Conservation (phyloP, 2,797 vertebrate genomes). For the Antennarius maculatus region DNA sequence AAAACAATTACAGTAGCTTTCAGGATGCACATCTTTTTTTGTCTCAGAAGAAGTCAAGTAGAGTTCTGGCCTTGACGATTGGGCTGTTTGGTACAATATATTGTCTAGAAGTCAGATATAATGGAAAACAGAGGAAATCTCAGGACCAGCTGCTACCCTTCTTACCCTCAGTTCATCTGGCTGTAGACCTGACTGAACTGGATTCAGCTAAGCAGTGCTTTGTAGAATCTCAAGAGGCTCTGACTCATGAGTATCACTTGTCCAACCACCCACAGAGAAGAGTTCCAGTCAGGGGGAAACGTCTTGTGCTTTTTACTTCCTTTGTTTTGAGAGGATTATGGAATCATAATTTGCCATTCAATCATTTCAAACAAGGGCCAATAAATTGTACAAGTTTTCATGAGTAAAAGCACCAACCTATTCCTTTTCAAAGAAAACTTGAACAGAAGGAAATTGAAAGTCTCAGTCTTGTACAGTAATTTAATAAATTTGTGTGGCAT, state of each 20-base stretch:
- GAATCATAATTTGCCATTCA: background rate
- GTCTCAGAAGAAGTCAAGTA: constrained; percentile 32
- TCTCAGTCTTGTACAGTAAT: background rate
- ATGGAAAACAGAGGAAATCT: constrained; percentile 52
- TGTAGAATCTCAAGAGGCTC: constrained; percentile 48
- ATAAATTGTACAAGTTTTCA: background rate
- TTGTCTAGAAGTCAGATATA: constrained; percentile 49
- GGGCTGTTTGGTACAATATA: constrained; percentile 25
- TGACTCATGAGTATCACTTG: constrained; percentile 46
- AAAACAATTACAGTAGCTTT: too few relatives aligned
- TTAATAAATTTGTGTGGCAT: constrained; percentile 17
- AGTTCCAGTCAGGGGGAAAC: constrained; percentile 14
- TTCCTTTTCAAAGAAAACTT: constrained; percentile 15
- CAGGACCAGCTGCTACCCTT: constrained; percentile 27
- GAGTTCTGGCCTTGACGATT: constrained; percentile 17
- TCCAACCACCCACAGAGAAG: constrained; percentile 60
- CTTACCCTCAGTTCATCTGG: constrained; percentile 35
- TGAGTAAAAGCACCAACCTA: background rate
- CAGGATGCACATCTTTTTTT: constrained; percentile 5
- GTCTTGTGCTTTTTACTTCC: constrained; percentile 15
- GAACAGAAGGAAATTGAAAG: constrained; percentile 1
- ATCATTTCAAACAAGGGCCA: background rate
- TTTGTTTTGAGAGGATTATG: constrained; percentile 29
- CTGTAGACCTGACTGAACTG: constrained; percentile 42
- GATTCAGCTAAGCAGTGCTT: constrained; percentile 43